A percentile compares a stretch with the other conserved stretches of the same genome.
These are phyloP conservation scores for Coecobrya sp. DNA, from an alignment of 2,888 invertebrate genomes.

Conservation along the genomic window DNA sequence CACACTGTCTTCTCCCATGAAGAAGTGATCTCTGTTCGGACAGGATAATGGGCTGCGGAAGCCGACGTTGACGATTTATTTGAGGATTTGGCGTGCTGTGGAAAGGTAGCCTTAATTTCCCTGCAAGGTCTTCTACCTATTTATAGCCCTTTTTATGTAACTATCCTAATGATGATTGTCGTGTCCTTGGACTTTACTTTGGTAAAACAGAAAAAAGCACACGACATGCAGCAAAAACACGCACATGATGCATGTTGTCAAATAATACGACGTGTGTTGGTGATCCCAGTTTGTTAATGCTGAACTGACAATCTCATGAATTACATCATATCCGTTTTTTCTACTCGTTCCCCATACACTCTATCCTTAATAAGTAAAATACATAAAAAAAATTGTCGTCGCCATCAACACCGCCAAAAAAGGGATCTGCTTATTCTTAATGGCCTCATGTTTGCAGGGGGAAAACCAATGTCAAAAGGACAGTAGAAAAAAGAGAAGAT, in stretches of 20 bases:
- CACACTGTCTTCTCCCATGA: too few relatives aligned
- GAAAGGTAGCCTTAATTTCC: neutral
- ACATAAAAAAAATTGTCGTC: slow-evolving; percentile 29
- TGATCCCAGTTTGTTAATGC: neutral
- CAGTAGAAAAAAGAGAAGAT: neutral
- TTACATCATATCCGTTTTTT: neutral
- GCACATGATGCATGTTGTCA: neutral
- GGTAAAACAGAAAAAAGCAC: neutral
- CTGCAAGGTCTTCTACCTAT: neutral
- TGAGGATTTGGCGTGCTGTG: too few relatives aligned
- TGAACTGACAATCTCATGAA: neutral
- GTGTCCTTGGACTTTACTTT: neutral
- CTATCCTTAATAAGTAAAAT: slow-evolving; percentile 50
- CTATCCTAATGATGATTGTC: neutral
- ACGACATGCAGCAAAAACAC: neutral
- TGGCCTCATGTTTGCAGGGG: neutral
- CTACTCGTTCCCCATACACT: neutral
- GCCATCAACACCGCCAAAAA: slow-evolving; percentile 11
- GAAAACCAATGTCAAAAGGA: slow-evolving; percentile 16
- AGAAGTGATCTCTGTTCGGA: too few relatives aligned
- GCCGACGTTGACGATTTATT: too few relatives aligned
- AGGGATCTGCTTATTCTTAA: neutral
- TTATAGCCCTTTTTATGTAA: neutral
- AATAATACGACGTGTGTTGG: neutral
- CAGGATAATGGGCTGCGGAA: too few relatives aligned